Conservation (phyloP, 2,888 invertebrate genomes). For the Keiferia lycopersicella region DNA sequence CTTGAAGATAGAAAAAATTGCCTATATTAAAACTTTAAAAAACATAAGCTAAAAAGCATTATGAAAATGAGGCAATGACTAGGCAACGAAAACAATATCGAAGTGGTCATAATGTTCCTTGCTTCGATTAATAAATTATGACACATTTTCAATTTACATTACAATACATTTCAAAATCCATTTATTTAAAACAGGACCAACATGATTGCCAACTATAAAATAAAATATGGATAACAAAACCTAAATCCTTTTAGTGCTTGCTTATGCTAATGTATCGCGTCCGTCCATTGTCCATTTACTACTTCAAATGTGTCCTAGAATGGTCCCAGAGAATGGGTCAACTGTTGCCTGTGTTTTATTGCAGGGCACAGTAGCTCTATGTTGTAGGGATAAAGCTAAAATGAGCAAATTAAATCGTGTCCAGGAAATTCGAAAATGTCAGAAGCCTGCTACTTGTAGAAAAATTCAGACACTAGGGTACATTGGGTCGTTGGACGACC, state of each 20-base stretch:
- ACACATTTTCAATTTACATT: no score
- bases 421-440: neutral
- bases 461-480: no score
- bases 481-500: no score
- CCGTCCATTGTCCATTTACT: constrained; percentile 54
- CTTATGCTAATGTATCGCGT: constrained; percentile 46
- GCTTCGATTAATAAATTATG: neutral
- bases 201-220: no score
- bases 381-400: neutral
- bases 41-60: neutral
- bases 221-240: neutral
- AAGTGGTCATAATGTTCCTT: neutral
- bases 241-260: constrained; percentile 34
- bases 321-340: constrained; percentile 53
- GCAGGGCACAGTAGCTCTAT: constrained; percentile 40
- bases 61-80: neutral
- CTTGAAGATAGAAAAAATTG: no score
- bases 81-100: constrained; percentile 1
- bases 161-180: no score
- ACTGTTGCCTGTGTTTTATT: constrained; percentile 62
- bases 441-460: neutral
- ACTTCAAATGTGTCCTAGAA: constrained; percentile 50
- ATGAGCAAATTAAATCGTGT: neutral
- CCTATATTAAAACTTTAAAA: neutral
- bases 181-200: no score